Conservation (phyloP, 2,888 invertebrate species). For the Tribolium freemani region DNA sequence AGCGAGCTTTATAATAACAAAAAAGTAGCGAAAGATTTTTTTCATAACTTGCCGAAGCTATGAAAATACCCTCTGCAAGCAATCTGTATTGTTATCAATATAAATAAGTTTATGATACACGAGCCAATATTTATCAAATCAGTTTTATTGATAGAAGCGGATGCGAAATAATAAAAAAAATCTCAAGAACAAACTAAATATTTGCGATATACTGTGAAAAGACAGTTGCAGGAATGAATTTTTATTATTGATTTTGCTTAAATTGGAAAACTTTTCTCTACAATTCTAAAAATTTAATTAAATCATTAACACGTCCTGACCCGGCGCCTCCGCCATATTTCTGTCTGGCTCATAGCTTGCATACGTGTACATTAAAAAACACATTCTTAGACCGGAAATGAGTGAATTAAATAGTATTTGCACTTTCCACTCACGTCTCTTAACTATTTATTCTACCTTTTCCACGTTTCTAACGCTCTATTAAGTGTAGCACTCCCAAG, state of each 20-base stretch:
- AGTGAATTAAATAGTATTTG: constrained; percentile 4
- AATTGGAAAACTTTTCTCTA: neutral
- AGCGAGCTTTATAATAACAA: neutral
- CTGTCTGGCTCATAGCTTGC: neutral
- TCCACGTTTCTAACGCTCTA: neutral
- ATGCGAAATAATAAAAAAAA: constrained; percentile 24
- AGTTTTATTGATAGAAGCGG: constrained; percentile 5
- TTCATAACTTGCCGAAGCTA: neutral
- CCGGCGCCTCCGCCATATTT: constrained; percentile 29
- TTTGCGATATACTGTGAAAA: neutral
- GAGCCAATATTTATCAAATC: constrained; percentile 9
- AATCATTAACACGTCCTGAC: neutral
- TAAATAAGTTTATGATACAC: neutral
- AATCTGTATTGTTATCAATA: neutral
- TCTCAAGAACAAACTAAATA: constrained; percentile 15
- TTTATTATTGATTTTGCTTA: constrained; percentile 1
- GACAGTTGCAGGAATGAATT: neutral
- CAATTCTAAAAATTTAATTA: too few relatives aligned
- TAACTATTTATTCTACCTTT: constrained; percentile 1
- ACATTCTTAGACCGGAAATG: neutral
- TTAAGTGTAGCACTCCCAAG: neutral
- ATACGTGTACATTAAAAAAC: neutral
- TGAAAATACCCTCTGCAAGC: neutral
- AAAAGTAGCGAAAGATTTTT: neutral
- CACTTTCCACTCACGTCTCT: constrained; percentile 10